Conservation (phyloP, 2,888 invertebrate species). For the Exephanes ischioxanthus region DNA sequence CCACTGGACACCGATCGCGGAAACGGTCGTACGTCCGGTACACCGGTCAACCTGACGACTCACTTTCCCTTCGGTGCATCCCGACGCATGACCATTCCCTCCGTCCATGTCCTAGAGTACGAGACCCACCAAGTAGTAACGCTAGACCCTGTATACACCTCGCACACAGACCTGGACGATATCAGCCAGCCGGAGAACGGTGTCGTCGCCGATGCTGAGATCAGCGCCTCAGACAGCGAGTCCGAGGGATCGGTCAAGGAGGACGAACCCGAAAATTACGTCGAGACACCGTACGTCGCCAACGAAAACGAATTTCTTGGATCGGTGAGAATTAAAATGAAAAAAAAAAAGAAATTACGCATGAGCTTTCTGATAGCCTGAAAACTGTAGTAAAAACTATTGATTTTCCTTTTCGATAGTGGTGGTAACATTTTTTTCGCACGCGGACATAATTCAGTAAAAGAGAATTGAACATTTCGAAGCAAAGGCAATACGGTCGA, state of each 20-base stretch:
- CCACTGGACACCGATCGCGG: conserved; percentile 61
- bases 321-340: conserved; percentile 83
- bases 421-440: too few species aligned
- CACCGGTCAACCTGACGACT: conserved; percentile 37
- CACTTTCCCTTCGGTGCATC: conserved; percentile 61
- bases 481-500: background rate
- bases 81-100: conserved; percentile 81
- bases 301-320: conserved; percentile 87
- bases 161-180: conserved; percentile 89
- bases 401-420: background rate
- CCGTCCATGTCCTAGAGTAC: conserved; percentile 79
- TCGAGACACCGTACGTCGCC: conserved; percentile 85
- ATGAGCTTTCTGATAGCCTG: background rate
- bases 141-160: conserved; percentile 84
- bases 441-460: background rate
- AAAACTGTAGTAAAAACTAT: background rate
- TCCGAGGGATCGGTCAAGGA: conserved; percentile 88
- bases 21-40: conserved; percentile 34
- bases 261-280: conserved; percentile 84
- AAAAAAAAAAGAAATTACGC: background rate
- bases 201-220: conserved; percentile 86
- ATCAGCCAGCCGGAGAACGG: conserved; percentile 90
- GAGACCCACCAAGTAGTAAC: conserved; percentile 82
- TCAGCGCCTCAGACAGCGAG: conserved; percentile 87
- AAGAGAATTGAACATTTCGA: background rate